These are phyloP conservation scores for Labeo catla DNA, from an alignment of 2,113 vertebrate species.

Conservation along the genomic window DNA sequence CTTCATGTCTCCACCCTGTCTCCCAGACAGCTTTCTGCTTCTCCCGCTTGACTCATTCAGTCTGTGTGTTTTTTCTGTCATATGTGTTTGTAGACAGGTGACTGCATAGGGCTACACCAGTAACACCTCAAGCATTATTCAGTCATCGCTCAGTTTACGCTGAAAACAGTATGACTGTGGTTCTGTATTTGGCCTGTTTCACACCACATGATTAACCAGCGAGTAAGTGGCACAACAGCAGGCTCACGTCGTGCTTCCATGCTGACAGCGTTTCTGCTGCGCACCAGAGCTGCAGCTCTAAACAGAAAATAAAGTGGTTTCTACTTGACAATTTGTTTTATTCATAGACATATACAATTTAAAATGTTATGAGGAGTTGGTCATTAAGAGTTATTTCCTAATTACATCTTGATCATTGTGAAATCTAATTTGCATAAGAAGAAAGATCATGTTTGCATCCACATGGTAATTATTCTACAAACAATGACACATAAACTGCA, in stretches of 20 bases:
- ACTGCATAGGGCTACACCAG: neutral
- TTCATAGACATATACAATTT: neutral
- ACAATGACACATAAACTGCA: too few relatives aligned
- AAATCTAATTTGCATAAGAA: neutral
- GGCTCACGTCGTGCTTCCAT: neutral
- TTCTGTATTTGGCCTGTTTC: neutral
- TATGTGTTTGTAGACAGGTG: constrained; percentile 26
- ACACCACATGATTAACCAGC: neutral
- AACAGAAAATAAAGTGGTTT: neutral
- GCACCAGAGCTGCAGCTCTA: neutral
- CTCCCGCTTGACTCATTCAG: constrained; percentile 26
- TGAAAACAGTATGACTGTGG: neutral
- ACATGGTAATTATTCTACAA: neutral
- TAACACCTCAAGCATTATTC: neutral
- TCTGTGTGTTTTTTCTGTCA: neutral
- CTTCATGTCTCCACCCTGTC: constrained; percentile 44
- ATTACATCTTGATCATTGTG: neutral
- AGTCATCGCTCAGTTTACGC: neutral
- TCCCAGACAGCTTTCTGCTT: constrained; percentile 17
- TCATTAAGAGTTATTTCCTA: neutral
- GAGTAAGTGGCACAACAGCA: neutral
- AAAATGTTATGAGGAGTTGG: neutral
- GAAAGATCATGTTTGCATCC: neutral
- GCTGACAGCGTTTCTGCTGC: neutral
- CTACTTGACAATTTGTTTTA: neutral